phyloP scores from a whole-genome alignment of 1,140 invertebrate species.

The Idris sp. region DNA sequence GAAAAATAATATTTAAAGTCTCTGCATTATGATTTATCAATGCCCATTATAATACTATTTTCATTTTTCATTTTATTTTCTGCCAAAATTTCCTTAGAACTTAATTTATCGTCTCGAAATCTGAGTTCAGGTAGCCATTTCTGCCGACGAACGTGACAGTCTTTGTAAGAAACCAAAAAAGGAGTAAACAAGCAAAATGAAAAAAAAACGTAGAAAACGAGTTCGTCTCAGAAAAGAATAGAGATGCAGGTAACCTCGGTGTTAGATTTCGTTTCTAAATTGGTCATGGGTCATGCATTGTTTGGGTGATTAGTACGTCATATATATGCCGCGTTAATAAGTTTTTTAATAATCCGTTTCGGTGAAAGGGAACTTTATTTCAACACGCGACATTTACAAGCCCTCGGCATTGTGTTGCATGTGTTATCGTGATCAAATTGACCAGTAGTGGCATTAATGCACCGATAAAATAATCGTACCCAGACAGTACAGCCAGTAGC shows the following conservation, averaged over 20 bases:
- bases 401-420: slow-evolving; percentile 32
- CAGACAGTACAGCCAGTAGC: too few species aligned
- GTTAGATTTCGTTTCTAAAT: slow-evolving; percentile 65
- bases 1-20: too few species aligned
- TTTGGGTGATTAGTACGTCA: slow-evolving; percentile 69
- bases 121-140: slow-evolving; percentile 50
- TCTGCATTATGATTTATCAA: slow-evolving; percentile 41
- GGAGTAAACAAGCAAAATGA: background rate
- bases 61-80: slow-evolving; percentile 41
- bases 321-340: slow-evolving; percentile 62
- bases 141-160: slow-evolving; percentile 45
- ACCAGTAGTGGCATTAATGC: slow-evolving; percentile 18
- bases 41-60: slow-evolving; percentile 36
- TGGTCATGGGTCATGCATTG: slow-evolving; percentile 64
- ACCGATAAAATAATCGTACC: slow-evolving; percentile 13
- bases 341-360: slow-evolving; percentile 62
- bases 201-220: slow-evolving; percentile 44
- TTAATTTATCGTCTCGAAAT: slow-evolving; percentile 47
- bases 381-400: slow-evolving; percentile 46
- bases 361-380: slow-evolving; percentile 36
- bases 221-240: slow-evolving; percentile 35
- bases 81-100: slow-evolving; percentile 40
- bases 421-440: slow-evolving; percentile 35
- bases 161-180: slow-evolving; percentile 11
- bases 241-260: slow-evolving; percentile 55